Percentiles rank a stretch among this genome's conserved stretches.
phyloP scores from a whole-genome alignment of 2,113 vertebrate genomes.

The Chelonoidis abingdonii region DNA sequence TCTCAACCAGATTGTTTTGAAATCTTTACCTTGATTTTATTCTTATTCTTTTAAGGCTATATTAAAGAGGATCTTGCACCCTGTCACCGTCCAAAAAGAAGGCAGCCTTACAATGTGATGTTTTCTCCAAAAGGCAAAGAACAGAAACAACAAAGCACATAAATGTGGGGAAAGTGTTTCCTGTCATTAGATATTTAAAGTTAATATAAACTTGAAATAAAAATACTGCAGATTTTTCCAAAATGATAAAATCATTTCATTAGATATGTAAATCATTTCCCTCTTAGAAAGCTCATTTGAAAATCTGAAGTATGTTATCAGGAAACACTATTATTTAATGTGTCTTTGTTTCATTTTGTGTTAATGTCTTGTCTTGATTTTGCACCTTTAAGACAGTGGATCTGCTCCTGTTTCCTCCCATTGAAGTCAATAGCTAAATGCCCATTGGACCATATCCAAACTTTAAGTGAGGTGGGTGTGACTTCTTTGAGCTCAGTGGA shows the following conservation, averaged over 20 bases:
- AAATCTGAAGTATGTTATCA: slow-evolving; percentile 16
- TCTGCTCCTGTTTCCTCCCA: background rate
- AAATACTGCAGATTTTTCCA: slow-evolving; percentile 47
- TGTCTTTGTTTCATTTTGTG: slow-evolving; percentile 68
- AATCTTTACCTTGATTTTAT: background rate
- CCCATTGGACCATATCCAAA: background rate
- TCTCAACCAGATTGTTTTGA: background rate
- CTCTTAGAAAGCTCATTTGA: slow-evolving; percentile 43
- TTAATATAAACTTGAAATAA: slow-evolving; percentile 72
- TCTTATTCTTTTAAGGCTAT: slow-evolving; percentile 84
- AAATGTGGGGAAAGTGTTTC: background rate
- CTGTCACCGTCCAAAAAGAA: slow-evolving; percentile 85
- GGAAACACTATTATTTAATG: slow-evolving; percentile 75
- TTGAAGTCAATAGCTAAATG: slow-evolving; percentile 18
- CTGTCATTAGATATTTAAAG: slow-evolving; percentile 79
- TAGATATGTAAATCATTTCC: slow-evolving; percentile 46
- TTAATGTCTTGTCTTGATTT: slow-evolving; percentile 71
- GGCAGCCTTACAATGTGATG: slow-evolving; percentile 88
- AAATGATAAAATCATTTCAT: slow-evolving; percentile 16
- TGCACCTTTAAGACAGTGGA: slow-evolving; percentile 68
- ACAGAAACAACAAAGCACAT: slow-evolving; percentile 71
- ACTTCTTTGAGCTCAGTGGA: background rate
- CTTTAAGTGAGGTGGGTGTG: background rate
- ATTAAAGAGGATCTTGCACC: slow-evolving; percentile 91
- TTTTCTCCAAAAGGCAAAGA: slow-evolving; percentile 91